A percentile compares a stretch with the other conserved stretches of the same genome.
phyloP scores from a whole-genome alignment of 2,888 invertebrate genomes.

The Sicus ferrugineus region DNA sequence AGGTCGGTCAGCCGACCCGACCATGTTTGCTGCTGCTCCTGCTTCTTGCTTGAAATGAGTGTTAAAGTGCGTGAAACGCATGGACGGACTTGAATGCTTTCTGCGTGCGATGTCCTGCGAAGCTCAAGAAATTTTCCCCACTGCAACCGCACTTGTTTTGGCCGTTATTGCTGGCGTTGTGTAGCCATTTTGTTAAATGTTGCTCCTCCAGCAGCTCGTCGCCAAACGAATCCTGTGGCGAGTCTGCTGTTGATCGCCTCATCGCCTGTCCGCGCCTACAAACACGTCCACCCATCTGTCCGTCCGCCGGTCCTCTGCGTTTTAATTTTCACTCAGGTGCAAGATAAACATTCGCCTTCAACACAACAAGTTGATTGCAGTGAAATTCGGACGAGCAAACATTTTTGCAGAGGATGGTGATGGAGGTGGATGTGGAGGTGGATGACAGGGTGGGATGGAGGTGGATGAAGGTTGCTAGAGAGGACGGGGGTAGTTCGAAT shows the following conservation, averaged over 20 bases:
- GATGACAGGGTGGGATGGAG: not conserved
- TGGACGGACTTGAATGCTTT: no score
- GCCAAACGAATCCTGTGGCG: not conserved
- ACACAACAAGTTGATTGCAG: slow-evolving; percentile 4
- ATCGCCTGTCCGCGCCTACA: slow-evolving; percentile 3
- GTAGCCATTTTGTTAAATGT: not conserved
- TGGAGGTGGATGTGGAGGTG: not conserved
- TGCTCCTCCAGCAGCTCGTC: no score
- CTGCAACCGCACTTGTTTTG: not conserved
- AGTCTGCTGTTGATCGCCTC: no score
- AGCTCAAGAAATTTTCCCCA: not conserved
- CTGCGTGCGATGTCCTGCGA: not conserved
- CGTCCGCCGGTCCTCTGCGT: slow-evolving; percentile 6
- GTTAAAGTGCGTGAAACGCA: not conserved
- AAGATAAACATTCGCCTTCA: slow-evolving; percentile 7
- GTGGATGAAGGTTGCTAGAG: no score
- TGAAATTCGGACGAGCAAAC: slow-evolving; percentile 9
- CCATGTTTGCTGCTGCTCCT: slow-evolving; percentile 4
- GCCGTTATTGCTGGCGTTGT: not conserved
- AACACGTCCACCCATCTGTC: slow-evolving; percentile 1
- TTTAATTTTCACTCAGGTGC: slow-evolving; percentile 20
- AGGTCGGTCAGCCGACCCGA: not conserved
- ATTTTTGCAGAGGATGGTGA: not conserved
- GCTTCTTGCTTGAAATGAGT: not conserved
- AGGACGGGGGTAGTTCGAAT: no score